These are phyloP conservation scores for Brachymystax lenok DNA, from an alignment of 2,797 vertebrate genomes.

Conservation along the genomic window DNA sequence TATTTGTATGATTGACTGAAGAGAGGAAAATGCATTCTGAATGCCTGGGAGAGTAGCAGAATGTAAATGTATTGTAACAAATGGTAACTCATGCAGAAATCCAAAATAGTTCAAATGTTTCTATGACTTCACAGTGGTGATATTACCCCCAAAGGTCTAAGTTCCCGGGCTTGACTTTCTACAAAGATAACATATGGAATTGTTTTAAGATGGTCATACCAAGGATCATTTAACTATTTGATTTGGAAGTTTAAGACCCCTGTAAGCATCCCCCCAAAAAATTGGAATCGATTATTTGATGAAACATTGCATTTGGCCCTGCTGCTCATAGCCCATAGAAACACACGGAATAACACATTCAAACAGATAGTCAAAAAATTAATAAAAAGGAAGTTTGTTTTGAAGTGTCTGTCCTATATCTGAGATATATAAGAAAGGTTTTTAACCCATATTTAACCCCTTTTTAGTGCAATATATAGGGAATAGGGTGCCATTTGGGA, in stretches of 20 bases:
- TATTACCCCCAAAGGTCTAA: slow-evolving; percentile 70
- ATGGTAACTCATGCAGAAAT: slow-evolving; percentile 77
- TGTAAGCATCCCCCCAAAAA: no score
- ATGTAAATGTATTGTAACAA: slow-evolving; percentile 74
- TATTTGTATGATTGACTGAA: slow-evolving; percentile 64
- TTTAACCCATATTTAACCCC: no score
- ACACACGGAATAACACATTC: no score
- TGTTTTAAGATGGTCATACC: slow-evolving; percentile 46
- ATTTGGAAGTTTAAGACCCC: no score
- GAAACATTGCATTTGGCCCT: slow-evolving; percentile 29
- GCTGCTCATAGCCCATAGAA: no score
- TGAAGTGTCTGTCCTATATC: no score
- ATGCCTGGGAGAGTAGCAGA: slow-evolving; percentile 65
- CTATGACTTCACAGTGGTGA: slow-evolving; percentile 74
- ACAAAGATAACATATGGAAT: slow-evolving; percentile 58
- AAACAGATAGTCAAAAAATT: background rate
- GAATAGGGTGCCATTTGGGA: slow-evolving; percentile 37
- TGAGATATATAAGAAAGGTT: no score
- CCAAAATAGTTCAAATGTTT: slow-evolving; percentile 71
- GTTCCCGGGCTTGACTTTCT: slow-evolving; percentile 38
- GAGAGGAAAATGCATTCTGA: slow-evolving; percentile 29
- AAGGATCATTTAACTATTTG: slow-evolving; percentile 35
- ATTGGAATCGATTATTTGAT: slow-evolving; percentile 4
- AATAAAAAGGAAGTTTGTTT: no score
- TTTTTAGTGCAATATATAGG: no score